Percentiles rank a stretch among this genome's conserved stretches.
phyloP scores from a whole-genome alignment of 2,797 vertebrate genomes.

The Anomalospiza imberbis region DNA sequence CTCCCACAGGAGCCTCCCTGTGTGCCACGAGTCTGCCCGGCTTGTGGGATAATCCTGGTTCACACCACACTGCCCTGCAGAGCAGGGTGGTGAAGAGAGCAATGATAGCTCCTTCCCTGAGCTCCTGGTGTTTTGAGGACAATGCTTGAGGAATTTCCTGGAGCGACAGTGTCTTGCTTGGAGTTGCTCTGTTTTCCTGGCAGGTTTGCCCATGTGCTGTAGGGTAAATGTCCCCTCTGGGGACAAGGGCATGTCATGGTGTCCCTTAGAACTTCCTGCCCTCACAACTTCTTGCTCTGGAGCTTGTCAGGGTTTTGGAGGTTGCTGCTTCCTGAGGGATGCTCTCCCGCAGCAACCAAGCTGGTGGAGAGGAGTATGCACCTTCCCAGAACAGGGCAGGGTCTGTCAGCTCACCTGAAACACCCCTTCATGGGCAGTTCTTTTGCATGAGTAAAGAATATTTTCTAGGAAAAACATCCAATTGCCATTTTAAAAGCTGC shows the following conservation, averaged over 20 bases:
- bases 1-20: background rate
- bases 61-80: background rate
- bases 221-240: background rate
- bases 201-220: fast-evolving
- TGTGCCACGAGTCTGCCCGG: background rate
- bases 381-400: background rate
- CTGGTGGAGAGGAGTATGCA: background rate
- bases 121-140: background rate
- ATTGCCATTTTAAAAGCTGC: background rate
- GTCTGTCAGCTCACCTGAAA: background rate
- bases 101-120: background rate
- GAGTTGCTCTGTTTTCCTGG: background rate
- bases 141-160: background rate
- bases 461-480: fast-evolving
- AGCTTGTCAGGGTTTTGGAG: background rate
- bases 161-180: fast-evolving
- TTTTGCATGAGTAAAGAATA: background rate
- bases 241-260: background rate
- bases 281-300: fast-evolving
- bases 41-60: background rate
- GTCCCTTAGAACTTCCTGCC: background rate
- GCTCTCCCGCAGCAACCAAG: fast-evolving
- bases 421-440: background rate
- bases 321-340: background rate
- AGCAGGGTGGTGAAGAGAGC: background rate